Conservation (phyloP, 2,797 vertebrate genomes). For the Clarias platycephalus region DNA sequence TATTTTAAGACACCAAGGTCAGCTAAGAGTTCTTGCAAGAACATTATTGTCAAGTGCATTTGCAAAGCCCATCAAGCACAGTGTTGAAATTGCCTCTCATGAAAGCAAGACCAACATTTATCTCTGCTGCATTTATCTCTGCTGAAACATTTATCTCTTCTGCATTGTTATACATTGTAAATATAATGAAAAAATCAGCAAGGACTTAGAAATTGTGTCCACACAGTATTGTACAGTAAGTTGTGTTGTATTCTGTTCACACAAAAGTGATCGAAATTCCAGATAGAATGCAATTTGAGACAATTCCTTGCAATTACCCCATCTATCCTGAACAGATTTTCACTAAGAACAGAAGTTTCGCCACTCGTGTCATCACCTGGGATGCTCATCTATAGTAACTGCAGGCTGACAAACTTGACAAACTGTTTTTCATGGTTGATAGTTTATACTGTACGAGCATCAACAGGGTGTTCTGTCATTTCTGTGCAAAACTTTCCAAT, state of each 20-base stretch:
- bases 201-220: no score
- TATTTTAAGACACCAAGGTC: no score
- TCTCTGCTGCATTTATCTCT: no score
- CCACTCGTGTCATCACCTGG: neutral
- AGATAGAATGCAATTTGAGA: neutral
- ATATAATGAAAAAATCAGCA: no score
- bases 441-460: neutral
- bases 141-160: no score
- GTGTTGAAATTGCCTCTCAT: no score
- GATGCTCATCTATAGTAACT: neutral
- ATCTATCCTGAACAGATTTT: neutral
- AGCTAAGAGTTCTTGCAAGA: no score
- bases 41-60: no score
- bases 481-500: neutral
- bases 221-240: no score
- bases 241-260: neutral
- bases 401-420: neutral
- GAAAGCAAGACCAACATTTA: no score
- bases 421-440: neutral
- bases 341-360: neutral
- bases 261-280: neutral
- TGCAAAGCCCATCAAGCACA: no score
- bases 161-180: no score
- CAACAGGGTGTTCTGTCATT: neutral
- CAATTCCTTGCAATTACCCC: neutral